Conservation (phyloP, 2,888 invertebrate genomes). For the Chymomyza procnemis region DNA sequence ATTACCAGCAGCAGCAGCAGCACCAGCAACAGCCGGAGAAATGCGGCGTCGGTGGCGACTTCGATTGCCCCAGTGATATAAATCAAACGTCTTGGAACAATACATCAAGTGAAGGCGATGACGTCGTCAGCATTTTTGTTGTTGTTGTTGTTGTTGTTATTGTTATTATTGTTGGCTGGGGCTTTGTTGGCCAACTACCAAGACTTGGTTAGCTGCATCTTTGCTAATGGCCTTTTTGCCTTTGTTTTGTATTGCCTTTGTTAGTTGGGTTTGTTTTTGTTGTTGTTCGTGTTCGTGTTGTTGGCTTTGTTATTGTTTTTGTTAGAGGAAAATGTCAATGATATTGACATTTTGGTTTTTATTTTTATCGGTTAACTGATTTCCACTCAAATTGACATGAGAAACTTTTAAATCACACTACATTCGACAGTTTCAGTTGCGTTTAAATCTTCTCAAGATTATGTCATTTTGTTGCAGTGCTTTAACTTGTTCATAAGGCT, state of each 20-base stretch:
- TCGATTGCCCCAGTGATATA: conserved; percentile 46
- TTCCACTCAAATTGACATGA: conserved; percentile 64
- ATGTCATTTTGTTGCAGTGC: not conserved
- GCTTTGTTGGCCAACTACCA: not conserved
- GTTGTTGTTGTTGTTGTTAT: conserved; percentile 15
- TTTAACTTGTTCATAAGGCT: not conserved
- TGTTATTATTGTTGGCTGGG: conserved; percentile 11
- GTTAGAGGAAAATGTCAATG: conserved; percentile 61
- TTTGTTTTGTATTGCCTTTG: not conserved
- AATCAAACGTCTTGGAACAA: conserved; percentile 67
- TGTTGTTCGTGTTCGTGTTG: not conserved
- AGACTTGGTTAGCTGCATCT: conserved; percentile 41
- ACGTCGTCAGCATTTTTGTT: conserved; percentile 17
- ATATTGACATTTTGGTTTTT: conserved; percentile 66
- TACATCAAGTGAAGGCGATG: conserved; percentile 61
- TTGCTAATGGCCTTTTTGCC: conserved; percentile 48
- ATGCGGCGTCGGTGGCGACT: not conserved
- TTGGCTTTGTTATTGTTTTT: not conserved
- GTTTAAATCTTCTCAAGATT: not conserved
- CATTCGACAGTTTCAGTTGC: conserved; percentile 34
- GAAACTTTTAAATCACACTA: conserved; percentile 61
- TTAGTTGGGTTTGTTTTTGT: not conserved
- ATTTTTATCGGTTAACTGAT: conserved; percentile 31
- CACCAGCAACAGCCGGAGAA: not conserved
- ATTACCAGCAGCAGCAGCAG: conserved; percentile 50